These are phyloP conservation scores for Helogale parvula DNA, from an alignment of 2,113 vertebrate species.

Conservation along the genomic window DNA sequence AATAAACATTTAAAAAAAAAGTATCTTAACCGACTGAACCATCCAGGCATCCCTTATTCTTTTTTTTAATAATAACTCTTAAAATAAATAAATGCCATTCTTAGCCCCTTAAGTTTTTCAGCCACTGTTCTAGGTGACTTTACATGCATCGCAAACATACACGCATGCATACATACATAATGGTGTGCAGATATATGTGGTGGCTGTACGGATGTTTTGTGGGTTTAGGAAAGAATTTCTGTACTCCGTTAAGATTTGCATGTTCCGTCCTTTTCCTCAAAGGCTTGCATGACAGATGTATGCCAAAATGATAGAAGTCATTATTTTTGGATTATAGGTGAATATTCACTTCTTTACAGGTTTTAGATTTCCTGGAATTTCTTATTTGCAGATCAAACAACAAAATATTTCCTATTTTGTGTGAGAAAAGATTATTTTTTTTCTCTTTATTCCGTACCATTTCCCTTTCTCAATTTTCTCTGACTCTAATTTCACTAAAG, in stretches of 20 bases:
- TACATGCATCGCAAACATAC: background rate
- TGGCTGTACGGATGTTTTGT: background rate
- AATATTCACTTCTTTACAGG: background rate
- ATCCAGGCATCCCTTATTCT: too few species aligned
- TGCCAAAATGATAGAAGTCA: background rate
- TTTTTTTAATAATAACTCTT: background rate
- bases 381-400: background rate
- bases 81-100: background rate
- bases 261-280: background rate
- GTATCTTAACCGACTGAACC: too few species aligned
- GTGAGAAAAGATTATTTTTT: background rate
- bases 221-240: background rate
- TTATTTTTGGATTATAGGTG: background rate
- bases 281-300: background rate
- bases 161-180: background rate
- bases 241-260: background rate
- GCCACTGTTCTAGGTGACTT: background rate
- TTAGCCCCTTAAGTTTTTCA: background rate
- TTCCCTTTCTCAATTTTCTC: background rate
- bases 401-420: background rate
- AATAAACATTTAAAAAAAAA: background rate
- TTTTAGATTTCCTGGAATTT: background rate
- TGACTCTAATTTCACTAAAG: background rate
- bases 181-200: background rate
- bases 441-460: background rate